These are phyloP conservation scores for Anguilla anguilla DNA, from an alignment of 2,797 vertebrate genomes.

Conservation along the genomic window DNA sequence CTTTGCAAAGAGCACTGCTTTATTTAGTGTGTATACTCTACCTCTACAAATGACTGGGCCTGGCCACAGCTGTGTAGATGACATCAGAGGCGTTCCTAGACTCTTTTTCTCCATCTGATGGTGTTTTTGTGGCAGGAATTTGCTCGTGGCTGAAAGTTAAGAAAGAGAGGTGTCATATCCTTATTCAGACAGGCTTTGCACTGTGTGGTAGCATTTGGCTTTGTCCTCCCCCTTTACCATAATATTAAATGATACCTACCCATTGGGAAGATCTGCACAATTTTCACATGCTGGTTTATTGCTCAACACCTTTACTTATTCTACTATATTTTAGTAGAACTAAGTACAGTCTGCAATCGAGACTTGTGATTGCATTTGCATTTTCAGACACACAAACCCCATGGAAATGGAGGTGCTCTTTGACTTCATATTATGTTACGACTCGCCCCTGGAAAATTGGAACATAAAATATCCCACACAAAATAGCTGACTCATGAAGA, in stretches of 20 bases:
- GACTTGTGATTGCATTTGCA: too few relatives aligned
- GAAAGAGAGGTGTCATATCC: neutral
- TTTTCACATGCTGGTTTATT: neutral
- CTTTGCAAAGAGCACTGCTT: neutral
- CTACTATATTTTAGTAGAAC: neutral
- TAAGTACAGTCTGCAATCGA: neutral
- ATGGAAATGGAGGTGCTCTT: too few relatives aligned
- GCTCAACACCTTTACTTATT: neutral
- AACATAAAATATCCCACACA: too few relatives aligned
- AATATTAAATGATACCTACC: neutral
- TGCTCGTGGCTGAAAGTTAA: constrained; percentile 17
- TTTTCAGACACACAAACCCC: too few relatives aligned
- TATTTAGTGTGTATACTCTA: neutral
- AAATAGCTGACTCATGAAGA: too few relatives aligned
- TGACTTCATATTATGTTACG: too few relatives aligned
- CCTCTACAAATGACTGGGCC: constrained; percentile 1
- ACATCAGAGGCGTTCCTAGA: neutral
- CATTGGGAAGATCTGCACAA: too few relatives aligned
- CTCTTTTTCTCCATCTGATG: neutral
- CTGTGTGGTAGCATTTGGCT: neutral
- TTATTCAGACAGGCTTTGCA: neutral
- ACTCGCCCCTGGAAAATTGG: too few relatives aligned
- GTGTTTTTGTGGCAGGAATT: neutral
- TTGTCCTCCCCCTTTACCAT: neutral
- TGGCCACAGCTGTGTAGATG: constrained; percentile 8